phyloP scores from a whole-genome alignment of 2,888 invertebrate genomes.

The Dicyrtoma fusca region DNA sequence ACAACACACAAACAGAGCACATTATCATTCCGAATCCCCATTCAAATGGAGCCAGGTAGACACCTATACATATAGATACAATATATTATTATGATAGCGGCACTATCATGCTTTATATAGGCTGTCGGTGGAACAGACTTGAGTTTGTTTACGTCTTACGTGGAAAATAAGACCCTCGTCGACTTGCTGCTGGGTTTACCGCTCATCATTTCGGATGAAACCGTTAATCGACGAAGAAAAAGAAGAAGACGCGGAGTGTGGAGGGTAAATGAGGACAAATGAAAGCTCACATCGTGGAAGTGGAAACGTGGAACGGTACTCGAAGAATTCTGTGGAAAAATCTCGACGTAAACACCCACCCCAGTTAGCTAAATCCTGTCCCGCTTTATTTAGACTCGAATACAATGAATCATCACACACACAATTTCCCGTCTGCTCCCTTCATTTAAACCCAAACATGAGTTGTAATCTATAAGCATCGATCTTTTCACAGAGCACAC shows the following conservation, averaged over 20 bases:
- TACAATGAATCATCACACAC: constrained; percentile 17
- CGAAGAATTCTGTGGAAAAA: constrained; percentile 38
- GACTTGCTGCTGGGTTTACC: constrained; percentile 37
- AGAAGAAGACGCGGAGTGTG: constrained; percentile 3
- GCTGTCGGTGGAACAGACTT: too few relatives aligned
- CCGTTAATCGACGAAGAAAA: constrained; percentile 36
- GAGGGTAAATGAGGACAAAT: constrained; percentile 41
- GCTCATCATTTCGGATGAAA: constrained; percentile 20
- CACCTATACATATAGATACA: too few relatives aligned
- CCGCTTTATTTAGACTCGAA: not conserved
- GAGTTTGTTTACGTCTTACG: too few relatives aligned
- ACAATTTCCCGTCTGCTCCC: not conserved
- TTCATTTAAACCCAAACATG: not conserved
- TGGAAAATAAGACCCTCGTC: constrained; percentile 8
- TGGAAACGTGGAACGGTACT: constrained; percentile 37
- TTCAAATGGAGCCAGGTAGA: too few relatives aligned
- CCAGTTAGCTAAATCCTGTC: constrained; percentile 19
- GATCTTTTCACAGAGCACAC: too few relatives aligned
- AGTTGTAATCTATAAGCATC: too few relatives aligned
- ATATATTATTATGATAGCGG: too few relatives aligned
- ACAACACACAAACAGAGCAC: not conserved
- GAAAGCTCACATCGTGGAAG: too few relatives aligned
- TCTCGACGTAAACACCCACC: not conserved
- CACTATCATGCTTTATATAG: too few relatives aligned
- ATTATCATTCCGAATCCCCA: not conserved